phyloP scores from a whole-genome alignment of 2,888 invertebrate genomes.

The Stratiomys singularior region DNA sequence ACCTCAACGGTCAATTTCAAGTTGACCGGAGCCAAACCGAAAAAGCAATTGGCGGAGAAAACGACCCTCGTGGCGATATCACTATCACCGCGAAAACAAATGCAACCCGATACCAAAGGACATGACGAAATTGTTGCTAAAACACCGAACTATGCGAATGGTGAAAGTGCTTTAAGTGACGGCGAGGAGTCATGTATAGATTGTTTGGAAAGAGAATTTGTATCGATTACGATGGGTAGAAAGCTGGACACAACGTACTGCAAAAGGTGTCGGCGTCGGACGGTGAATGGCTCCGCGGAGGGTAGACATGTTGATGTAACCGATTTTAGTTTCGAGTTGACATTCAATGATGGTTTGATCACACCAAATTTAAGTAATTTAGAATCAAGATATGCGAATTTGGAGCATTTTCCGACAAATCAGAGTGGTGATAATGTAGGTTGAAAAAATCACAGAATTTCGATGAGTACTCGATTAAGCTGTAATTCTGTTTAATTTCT shows the following conservation, averaged over 20 bases:
- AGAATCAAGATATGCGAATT: not conserved
- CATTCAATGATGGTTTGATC: not conserved
- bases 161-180: not conserved
- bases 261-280: conserved; percentile 57
- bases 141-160: not conserved
- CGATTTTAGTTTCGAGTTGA: conserved; percentile 2
- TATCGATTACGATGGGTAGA: conserved; percentile 63
- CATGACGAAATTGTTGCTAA: not conserved
- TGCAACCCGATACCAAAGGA: not conserved
- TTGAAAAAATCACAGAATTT: too few species aligned
- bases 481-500: conserved; percentile 9
- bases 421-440: conserved; percentile 28
- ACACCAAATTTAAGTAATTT: not conserved
- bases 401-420: not conserved
- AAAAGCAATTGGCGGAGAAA: conserved; percentile 49
- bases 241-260: conserved; percentile 60
- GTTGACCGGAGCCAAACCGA: conserved; percentile 62
- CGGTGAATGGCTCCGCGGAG: not conserved
- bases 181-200: conserved; percentile 62
- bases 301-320: not conserved
- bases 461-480: too few species aligned
- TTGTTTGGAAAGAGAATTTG: conserved; percentile 63
- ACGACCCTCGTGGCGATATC: too few species aligned
- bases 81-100: not conserved
- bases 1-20: conserved; percentile 43